Evolutionary conservation across 2,113 vertebrate species (phyloP).

Genomic region (Alectura lathami): DNA sequence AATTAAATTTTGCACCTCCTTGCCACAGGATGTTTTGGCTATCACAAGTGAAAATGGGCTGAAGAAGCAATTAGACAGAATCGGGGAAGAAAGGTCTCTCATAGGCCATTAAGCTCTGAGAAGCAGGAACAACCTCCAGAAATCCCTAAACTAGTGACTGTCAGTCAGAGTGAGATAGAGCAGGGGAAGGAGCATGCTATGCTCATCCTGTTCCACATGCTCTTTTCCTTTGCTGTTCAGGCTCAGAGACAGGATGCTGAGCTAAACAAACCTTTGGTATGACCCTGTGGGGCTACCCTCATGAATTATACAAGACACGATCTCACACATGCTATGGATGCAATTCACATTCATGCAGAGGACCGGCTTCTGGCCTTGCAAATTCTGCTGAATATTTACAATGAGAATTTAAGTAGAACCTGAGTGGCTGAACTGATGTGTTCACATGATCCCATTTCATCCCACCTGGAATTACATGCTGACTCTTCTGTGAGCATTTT

Average conservation of each 20-base stretch:
- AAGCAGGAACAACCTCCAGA: not conserved
- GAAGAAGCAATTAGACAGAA: constrained; percentile 8
- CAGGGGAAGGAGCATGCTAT: not conserved
- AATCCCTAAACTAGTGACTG: not conserved
- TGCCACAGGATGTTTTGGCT: not conserved
- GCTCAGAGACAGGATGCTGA: not conserved
- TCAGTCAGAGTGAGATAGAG: not conserved
- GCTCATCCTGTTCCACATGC: not conserved
- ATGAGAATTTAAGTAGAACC: not conserved
- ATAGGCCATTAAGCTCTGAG: not conserved
- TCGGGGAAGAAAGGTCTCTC: not conserved
- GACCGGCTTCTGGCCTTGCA: not conserved
- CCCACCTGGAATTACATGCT: not conserved
- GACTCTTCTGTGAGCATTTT: not conserved
- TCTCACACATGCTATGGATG: not conserved
- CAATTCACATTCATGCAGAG: not conserved
- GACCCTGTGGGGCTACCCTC: constrained; percentile 15
- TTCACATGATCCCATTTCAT: not conserved
- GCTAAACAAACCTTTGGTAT: constrained; percentile 7
- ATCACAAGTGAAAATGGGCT: not conserved
- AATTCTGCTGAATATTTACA: not conserved
- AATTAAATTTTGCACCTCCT: not conserved
- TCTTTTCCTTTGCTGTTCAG: not conserved
- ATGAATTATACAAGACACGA: constrained; percentile 48
- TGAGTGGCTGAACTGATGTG: not conserved